Base-by-base conservation (phyloP, 2,113 vertebrate genomes). In the Tenrec ecaudatus region DNA sequence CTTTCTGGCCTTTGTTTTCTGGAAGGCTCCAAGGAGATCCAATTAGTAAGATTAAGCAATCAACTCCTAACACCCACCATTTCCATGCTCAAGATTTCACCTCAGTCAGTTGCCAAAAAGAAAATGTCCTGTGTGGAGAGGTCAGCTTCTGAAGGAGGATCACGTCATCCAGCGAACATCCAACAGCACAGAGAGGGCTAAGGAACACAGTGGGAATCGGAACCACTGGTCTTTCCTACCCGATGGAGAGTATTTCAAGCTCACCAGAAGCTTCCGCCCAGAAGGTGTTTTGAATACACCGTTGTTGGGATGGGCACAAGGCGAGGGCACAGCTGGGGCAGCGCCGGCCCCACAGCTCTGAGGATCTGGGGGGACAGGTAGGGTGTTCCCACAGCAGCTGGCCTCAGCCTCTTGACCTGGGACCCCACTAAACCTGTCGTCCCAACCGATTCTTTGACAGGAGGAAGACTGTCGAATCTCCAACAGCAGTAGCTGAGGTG, bases 71-170 rank as follows among this genome's bases (percentile, higher is more conserved):
- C 20, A 69, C 3, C 5, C 75, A 38, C 38, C 58, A 83, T 86
- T 95, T 94, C 27, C 22, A 78, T 76, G 81, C 92, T 93, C 89
- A 85, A 96, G 43, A 88, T 88, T 90, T 90, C 22, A 83, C 60
- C 31, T 82, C 83, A 73, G 82, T 82, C 38, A 80, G 1, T 58
- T 90, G 36, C 88, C 93, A 36, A 76, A 58, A 84, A 85, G 57
- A 81, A 89, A 75, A 64, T 86, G 20, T 78, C 60, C 14, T 88
- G 29, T 68, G 3, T 33, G 76, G 47, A 47, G 9, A 81, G 23
- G 40, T 82, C 88, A 73, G 33, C 36, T 84, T 85, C 36, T 84
- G 22, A 57, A 29, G 31, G 73, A 27, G 19, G 69, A 66, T 75
- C 47, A 82, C n/a, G 11, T 80, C 60, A 90, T 9, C 3, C 29